These are phyloP conservation scores for Mamestra brassicae DNA, from an alignment of 2,888 invertebrate genomes.

Conservation along the genomic window DNA sequence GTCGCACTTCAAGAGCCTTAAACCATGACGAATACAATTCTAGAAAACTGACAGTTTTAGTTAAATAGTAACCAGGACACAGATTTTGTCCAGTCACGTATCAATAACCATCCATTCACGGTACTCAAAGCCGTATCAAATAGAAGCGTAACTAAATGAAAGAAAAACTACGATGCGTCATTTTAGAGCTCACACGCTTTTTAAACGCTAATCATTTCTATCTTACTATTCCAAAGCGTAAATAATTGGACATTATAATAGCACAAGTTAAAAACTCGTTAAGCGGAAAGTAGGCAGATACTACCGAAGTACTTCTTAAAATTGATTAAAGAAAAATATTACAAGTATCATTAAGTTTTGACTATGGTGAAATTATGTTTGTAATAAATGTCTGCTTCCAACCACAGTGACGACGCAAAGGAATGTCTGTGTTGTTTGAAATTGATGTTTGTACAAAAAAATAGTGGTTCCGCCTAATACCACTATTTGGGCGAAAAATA, in stretches of 20 bases:
- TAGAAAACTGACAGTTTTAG: not conserved
- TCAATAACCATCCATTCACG: not conserved
- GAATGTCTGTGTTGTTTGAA: conserved; percentile 31
- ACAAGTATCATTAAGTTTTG: conserved; percentile 15
- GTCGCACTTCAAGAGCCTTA: not conserved
- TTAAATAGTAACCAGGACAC: not conserved
- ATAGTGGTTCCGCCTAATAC: no score
- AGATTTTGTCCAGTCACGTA: not conserved
- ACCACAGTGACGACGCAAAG: conserved; percentile 14
- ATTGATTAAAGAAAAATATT: conserved; percentile 31
- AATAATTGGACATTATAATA: conserved; percentile 68
- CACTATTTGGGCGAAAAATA: no score
- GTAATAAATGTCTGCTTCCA: conserved; percentile 5
- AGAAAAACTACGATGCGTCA: conserved; percentile 54
- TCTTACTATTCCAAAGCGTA: conserved; percentile 72
- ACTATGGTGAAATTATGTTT: conserved; percentile 2
- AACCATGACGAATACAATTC: no score
- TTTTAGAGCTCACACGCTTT: conserved; percentile 63
- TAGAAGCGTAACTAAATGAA: conserved; percentile 1
- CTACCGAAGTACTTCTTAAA: conserved; percentile 19
- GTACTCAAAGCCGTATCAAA: not conserved
- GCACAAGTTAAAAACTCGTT: conserved; percentile 50
- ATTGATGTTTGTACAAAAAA: conserved; percentile 2
- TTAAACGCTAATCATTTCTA: conserved; percentile 74
- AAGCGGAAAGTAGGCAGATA: conserved; percentile 41